phyloP scores from a whole-genome alignment of 2,888 invertebrate species.

The Hyppa rectilinea region DNA sequence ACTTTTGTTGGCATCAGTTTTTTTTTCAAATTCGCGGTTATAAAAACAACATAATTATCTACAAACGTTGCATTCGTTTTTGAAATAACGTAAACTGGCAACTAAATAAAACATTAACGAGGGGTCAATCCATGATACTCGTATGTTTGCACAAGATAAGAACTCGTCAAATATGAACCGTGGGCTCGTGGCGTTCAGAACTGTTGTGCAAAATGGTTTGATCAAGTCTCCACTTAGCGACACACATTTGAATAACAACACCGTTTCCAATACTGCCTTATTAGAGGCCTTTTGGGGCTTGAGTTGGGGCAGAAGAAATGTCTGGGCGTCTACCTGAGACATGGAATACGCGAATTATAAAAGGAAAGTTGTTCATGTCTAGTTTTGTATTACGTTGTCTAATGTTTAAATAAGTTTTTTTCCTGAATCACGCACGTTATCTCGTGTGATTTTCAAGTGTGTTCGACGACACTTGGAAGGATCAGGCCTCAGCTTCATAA shows the following conservation, averaged over 20 bases:
- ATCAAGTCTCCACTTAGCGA: constrained; percentile 49
- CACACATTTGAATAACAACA: constrained; percentile 52
- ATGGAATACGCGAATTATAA: constrained; percentile 72
- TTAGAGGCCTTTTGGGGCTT: constrained; percentile 28
- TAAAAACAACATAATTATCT: background rate
- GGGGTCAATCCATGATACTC: constrained; percentile 29
- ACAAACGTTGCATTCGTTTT: constrained; percentile 2
- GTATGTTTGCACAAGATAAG: constrained; percentile 40
- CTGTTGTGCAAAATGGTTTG: constrained; percentile 39
- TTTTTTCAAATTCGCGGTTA: constrained; percentile 10
- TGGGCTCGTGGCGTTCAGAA: constrained; percentile 20
- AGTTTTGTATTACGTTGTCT: constrained; percentile 67
- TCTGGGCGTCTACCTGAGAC: constrained; percentile 72
- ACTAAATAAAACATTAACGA: constrained; percentile 8
- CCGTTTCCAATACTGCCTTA: constrained; percentile 36
- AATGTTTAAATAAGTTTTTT: constrained; percentile 56
- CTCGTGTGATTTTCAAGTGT: constrained; percentile 5
- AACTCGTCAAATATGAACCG: constrained; percentile 36
- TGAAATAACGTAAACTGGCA: constrained; percentile 2
- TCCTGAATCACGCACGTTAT: constrained; percentile 29
- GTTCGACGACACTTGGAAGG: too few species aligned
- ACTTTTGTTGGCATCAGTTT: constrained; percentile 1
- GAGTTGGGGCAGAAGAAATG: constrained; percentile 37
- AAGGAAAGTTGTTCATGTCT: constrained; percentile 77
- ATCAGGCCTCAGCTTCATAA: background rate